phyloP scores from a whole-genome alignment of 1,140 invertebrate genomes.

The Penaeus indicus region DNA sequence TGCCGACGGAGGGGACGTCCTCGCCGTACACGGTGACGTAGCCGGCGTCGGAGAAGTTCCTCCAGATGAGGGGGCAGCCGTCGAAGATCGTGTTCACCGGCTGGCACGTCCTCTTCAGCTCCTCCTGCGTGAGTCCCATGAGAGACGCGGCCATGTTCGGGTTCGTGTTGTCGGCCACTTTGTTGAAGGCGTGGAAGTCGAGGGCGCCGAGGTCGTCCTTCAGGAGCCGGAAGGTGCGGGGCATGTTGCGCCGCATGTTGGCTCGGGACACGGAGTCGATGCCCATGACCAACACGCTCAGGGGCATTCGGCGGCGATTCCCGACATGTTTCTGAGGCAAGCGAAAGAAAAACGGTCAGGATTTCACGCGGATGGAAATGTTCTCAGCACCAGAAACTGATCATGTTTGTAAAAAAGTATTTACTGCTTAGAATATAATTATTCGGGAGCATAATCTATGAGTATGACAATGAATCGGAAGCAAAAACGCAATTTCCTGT shows the following conservation, averaged over 20 bases:
- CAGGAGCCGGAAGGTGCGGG: conserved; percentile 70
- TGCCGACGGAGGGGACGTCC: conserved; percentile 72
- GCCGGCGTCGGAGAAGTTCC: conserved; percentile 70
- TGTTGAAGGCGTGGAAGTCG: conserved; percentile 71
- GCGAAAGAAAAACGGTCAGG: too few species aligned
- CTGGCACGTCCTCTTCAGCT: neutral
- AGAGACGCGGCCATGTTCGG: conserved; percentile 71
- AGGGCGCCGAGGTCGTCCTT: conserved; percentile 69
- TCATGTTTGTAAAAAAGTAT: too few species aligned
- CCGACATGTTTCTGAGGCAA: too few species aligned
- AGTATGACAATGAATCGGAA: too few species aligned
- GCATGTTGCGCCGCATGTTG: conserved; percentile 74
- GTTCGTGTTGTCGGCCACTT: conserved; percentile 61
- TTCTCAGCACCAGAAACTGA: too few species aligned
- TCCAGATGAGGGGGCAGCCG: conserved; percentile 72
- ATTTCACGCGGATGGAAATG: too few species aligned
- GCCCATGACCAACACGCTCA: conserved; percentile 72
- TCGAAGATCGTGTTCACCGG: conserved; percentile 69
- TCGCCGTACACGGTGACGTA: conserved; percentile 73
- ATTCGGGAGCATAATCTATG: too few species aligned
- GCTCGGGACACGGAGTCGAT: conserved; percentile 70
- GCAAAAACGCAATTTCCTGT: too few species aligned
- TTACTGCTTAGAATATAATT: too few species aligned
- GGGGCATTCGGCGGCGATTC: neutral
- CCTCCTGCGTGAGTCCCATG: conserved; percentile 66